Evolutionary conservation across 2,113 vertebrate genomes (phyloP).

Genomic region (Pseudorectes ferrugineus): DNA sequence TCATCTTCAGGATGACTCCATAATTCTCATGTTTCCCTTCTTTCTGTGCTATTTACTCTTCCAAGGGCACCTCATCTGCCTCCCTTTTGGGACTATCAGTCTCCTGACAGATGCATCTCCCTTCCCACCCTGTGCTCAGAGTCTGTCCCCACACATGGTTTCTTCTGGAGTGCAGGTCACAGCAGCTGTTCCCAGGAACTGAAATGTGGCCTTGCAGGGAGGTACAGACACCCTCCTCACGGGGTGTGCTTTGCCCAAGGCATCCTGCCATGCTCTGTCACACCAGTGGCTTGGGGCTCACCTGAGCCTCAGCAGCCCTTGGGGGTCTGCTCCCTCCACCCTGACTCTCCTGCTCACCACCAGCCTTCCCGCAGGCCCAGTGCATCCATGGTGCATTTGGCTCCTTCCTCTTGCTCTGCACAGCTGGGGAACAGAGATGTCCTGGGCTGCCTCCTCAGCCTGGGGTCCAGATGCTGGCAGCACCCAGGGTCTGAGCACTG

Average conservation of each 20-base stretch:
- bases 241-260: not conserved
- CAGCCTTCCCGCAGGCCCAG: not conserved
- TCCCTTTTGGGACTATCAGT: not conserved
- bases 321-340: not conserved
- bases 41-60: not conserved
- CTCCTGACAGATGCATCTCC: not conserved
- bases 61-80: not conserved
- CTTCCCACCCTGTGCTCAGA: not conserved
- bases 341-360: not conserved
- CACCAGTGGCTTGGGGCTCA: fast-evolving
- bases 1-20: not conserved
- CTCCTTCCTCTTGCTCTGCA: not conserved
- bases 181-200: not conserved
- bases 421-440: not conserved
- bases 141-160: not conserved
- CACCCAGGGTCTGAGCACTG: fast-evolving
- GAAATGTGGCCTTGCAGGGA: not conserved
- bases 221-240: fast-evolving
- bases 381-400: fast-evolving
- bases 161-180: not conserved
- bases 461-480: not conserved
- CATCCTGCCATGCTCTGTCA: not conserved
- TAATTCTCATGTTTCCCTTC: not conserved
- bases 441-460: not conserved
- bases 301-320: not conserved